Percentiles rank a stretch among this genome's conserved stretches.
Evolutionary conservation across 2,797 vertebrate genomes (phyloP).

Genomic region (Anguilla anguilla): DNA sequence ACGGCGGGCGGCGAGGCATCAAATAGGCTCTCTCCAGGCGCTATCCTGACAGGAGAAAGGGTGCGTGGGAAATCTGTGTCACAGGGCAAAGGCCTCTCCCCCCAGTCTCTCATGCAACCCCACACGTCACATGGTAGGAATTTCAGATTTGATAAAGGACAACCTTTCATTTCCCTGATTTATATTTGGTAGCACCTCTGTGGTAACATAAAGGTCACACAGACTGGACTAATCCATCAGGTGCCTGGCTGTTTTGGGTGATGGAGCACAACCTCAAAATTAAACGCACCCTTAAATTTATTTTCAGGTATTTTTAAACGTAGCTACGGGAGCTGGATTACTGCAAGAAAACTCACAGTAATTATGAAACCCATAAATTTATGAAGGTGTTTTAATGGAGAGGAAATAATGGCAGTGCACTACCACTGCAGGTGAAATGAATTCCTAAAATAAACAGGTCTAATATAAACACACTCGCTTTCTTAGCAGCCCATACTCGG

Average conservation of each 20-base stretch:
- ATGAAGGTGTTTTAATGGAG: neutral
- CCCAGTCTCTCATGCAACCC: constrained; percentile 45
- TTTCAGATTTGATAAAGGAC: constrained; percentile 52
- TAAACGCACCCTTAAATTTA: neutral
- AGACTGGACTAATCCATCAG: neutral
- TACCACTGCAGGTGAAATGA: neutral
- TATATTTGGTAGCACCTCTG: constrained; percentile 24
- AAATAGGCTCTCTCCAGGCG: constrained; percentile 77
- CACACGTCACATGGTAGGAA: constrained; percentile 41
- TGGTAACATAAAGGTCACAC: neutral
- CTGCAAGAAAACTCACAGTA: neutral
- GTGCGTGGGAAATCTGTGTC: constrained; percentile 34
- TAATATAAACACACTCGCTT: no score
- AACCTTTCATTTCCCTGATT: constrained; percentile 41
- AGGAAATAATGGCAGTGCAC: neutral
- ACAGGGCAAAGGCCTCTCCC: constrained; percentile 36
- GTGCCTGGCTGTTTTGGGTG: neutral
- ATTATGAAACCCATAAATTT: neutral
- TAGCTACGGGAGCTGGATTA: neutral
- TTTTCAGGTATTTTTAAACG: neutral
- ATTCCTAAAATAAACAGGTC: neutral
- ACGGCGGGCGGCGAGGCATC: constrained; percentile 62
- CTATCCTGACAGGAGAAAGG: constrained; percentile 34
- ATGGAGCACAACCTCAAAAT: neutral
- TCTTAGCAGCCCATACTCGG: neutral